These are phyloP conservation scores for Apteryx mantelli DNA, from an alignment of 2,113 vertebrate species.

Conservation along the genomic window DNA sequence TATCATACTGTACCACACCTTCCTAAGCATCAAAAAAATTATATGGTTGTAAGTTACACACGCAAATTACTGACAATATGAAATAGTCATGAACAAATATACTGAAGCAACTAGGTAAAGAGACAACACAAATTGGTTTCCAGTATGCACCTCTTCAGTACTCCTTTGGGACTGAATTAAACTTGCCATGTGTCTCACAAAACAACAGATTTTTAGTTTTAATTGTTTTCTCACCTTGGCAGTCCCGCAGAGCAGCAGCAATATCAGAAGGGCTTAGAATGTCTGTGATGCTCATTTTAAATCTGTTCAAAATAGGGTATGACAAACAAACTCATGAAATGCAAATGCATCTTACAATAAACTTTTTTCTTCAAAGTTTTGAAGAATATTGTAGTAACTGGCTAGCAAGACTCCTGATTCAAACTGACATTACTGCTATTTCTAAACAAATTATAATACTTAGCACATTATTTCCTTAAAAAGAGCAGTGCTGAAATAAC, in stretches of 20 bases:
- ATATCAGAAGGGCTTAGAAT: constrained; percentile 91
- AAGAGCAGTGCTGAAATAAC: background rate
- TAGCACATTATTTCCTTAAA: background rate
- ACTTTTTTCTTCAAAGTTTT: background rate
- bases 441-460: background rate
- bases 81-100: background rate
- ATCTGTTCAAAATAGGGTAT: constrained; percentile 70
- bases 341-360: background rate
- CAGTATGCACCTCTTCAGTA: background rate
- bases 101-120: background rate
- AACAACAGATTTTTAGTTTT: background rate
- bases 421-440: background rate
- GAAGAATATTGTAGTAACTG: background rate
- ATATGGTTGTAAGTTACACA: background rate
- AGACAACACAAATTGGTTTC: background rate
- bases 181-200: background rate
- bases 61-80: background rate
- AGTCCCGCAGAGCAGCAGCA: constrained; percentile 91
- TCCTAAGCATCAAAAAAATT: background rate
- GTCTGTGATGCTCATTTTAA: constrained; percentile 92
- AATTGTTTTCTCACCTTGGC: constrained; percentile 85
- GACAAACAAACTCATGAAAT: background rate
- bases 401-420: background rate
- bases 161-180: background rate
- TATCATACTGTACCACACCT: background rate